Conservation (phyloP, 2,888 invertebrate genomes). For the Carcina quercana region DNA sequence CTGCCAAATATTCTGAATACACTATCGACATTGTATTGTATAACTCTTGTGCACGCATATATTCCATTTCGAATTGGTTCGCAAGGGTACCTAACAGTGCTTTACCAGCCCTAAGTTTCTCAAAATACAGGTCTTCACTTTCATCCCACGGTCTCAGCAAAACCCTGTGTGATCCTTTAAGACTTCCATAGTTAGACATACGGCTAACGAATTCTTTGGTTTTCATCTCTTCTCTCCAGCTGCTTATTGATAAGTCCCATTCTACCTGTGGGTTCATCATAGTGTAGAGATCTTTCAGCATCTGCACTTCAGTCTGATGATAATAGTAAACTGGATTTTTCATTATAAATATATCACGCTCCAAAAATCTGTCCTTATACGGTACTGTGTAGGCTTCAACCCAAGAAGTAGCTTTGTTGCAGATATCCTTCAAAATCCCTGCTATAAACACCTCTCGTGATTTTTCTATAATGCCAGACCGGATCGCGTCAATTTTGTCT, state of each 20-base stretch:
- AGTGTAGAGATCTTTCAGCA: conserved; percentile 38
- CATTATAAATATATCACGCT: conserved; percentile 54
- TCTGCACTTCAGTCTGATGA: conserved; percentile 54
- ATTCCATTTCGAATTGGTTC: conserved; percentile 45
- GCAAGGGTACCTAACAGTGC: conserved; percentile 38
- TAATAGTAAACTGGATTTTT: conserved; percentile 61
- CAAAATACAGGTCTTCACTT: conserved; percentile 33
- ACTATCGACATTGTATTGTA: too few species aligned
- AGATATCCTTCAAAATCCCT: conserved; percentile 29
- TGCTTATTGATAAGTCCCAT: conserved; percentile 53
- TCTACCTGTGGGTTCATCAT: conserved; percentile 34
- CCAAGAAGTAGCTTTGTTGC: conserved; percentile 32
- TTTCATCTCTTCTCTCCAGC: conserved; percentile 54
- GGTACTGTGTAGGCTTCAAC: conserved; percentile 42
- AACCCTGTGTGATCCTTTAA: conserved; percentile 38
- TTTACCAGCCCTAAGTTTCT: conserved; percentile 44
- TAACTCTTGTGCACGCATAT: conserved; percentile 23
- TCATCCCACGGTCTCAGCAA: conserved; percentile 54
- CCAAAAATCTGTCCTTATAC: conserved; percentile 48
- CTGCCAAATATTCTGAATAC: too few species aligned
- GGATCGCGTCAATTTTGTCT: conserved; percentile 18
- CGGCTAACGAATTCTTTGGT: conserved; percentile 46
- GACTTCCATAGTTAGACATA: conserved; percentile 43
- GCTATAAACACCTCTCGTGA: conserved; percentile 29
- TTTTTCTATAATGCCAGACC: conserved; percentile 24